Conservation (phyloP, 2,113 vertebrate species). For the Burhinus bistriatus region DNA sequence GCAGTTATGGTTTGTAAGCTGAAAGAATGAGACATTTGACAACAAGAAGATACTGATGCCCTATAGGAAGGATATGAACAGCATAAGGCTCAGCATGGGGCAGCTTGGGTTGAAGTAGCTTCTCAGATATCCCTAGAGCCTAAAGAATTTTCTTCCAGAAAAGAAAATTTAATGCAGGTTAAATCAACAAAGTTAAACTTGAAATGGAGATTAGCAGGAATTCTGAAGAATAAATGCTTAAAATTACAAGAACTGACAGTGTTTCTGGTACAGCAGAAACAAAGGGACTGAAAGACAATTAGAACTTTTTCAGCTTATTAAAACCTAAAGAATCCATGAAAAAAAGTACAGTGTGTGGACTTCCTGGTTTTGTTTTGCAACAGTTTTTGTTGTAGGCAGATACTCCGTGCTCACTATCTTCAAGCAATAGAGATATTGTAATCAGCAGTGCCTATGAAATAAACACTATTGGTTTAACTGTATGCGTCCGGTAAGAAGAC, state of each 20-base stretch:
- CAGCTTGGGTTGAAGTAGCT: background rate
- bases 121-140: background rate
- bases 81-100: background rate
- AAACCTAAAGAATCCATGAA: background rate
- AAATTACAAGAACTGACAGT: background rate
- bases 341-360: background rate
- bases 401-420: background rate
- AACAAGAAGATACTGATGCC: background rate
- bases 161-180: background rate
- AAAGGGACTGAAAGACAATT: background rate
- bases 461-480: background rate
- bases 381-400: background rate
- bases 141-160: background rate
- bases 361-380: background rate
- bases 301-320: background rate
- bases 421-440: background rate
- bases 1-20: background rate
- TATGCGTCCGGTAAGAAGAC: background rate
- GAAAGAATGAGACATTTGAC: rapidly evolving
- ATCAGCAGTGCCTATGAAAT: background rate
- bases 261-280: background rate
- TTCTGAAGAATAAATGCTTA: background rate
- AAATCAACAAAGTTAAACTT: background rate
- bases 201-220: background rate
- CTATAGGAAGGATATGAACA: background rate